Evolutionary conservation across 1,140 invertebrate species (phyloP), one percentile per base, ranked within the genome.

Genomic region (Choristoneura fumiferana): DNA sequence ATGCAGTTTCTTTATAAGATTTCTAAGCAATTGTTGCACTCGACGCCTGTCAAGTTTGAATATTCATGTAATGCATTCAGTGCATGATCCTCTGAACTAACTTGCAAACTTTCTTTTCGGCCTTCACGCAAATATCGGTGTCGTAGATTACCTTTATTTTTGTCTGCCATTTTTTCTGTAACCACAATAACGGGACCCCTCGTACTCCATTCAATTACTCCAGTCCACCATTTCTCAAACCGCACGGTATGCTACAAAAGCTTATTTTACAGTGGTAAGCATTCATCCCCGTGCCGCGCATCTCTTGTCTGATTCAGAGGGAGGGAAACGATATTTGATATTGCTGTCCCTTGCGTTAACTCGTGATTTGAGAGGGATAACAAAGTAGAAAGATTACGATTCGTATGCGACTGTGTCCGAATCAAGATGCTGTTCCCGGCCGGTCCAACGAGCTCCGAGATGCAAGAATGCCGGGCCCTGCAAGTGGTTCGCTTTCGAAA

Each of bases 371-470:
- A 49, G 18, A 8, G 17, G 18, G 43, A 49, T 18, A 49, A 22
- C 43, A 17, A 49, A 22, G 43, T 49, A n/a, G 43, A 49, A 49
- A 17, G 43, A 33, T 49, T 49, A 49, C 18, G n/a, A 49, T 49
- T 49, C 22, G 43, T 49, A 49, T 18, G 43, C 43, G 6, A 33
- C 43, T 4, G 18, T 4, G 18, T 33, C 43, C n/a, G 43, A 49
- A 49, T 49, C 43, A 49, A 49, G 43, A 49, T 17, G 35, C 58
- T 38, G 55, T 67, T 65, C 59, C 60, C 54, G 62, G 39, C 83
- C 76, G 80, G 83, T 86, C 71, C 67, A 65, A 87, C 84, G 45
- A 69, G 78, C 75, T 84, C 71, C 65, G 62, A 70, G 65, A 64
- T 65, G 67, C 76, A 78, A 80, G 80, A 83, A 76, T 77, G 71